A percentile compares a stretch with the other conserved stretches of the same genome.
Evolutionary conservation across 2,797 vertebrate species (phyloP).

Genomic region (Acipenser oxyrinchus): DNA sequence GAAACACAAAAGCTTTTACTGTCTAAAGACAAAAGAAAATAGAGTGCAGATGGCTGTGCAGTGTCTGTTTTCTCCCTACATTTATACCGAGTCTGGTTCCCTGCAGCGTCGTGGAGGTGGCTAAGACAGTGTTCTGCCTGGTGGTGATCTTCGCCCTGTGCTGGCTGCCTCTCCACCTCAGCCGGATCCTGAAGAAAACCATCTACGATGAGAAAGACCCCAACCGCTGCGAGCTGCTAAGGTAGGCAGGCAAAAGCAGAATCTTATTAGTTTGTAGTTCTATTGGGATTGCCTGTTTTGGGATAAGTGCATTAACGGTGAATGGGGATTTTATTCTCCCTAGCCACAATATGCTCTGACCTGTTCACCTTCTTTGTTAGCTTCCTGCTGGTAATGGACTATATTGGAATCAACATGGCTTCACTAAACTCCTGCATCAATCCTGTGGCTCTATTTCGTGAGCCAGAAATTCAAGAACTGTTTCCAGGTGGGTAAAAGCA

Average conservation of each 20-base stretch:
- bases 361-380: conserved; percentile 37
- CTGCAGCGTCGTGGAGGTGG: conserved; percentile 63
- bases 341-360: conserved; percentile 18
- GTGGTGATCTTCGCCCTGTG: conserved; percentile 83
- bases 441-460: conserved; percentile 82
- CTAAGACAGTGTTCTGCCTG: conserved; percentile 81
- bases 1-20: too few species aligned
- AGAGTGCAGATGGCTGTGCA: neutral
- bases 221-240: conserved; percentile 78
- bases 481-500: conserved; percentile 59
- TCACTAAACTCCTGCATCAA: conserved; percentile 87
- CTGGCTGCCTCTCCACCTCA: conserved; percentile 83
- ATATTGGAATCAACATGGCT: conserved; percentile 87
- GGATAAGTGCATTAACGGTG: neutral
- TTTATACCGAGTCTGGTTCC: neutral
- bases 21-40: too few species aligned
- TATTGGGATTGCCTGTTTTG: conserved; percentile 10
- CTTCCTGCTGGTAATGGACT: conserved; percentile 83
- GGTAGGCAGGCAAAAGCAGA: conserved; percentile 40
- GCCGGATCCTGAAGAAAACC: conserved; percentile 79
- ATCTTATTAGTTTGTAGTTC: conserved; percentile 34
- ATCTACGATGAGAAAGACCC: conserved; percentile 70
- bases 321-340: conserved; percentile 22
- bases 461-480: conserved; percentile 86
- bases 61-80: neutral